A percentile compares a stretch with the other conserved stretches of the same genome.
Conservation (phyloP, 2,797 vertebrate genomes). For the Muraenolepis orangiensis region DNA sequence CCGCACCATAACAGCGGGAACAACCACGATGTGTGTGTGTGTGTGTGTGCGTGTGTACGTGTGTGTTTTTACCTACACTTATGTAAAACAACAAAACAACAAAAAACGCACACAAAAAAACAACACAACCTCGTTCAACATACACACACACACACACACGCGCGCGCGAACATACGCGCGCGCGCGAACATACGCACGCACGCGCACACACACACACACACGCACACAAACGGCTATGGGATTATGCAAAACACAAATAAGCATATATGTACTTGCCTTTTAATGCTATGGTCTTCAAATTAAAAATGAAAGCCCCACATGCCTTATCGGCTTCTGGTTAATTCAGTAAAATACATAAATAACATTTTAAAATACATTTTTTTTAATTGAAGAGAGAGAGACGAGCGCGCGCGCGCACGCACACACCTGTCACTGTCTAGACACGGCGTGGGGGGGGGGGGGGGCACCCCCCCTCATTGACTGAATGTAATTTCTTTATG, state of each 20-base stretch:
- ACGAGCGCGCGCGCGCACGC: conserved; percentile 62
- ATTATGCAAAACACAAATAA: neutral
- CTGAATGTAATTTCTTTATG: conserved; percentile 69
- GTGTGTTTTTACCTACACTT: neutral
- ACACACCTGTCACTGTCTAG: conserved; percentile 85
- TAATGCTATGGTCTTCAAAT: neutral
- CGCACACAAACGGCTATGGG: neutral
- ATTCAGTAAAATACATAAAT: conserved; percentile 2
- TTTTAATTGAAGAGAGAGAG: conserved; percentile 67
- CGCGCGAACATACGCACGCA: neutral
- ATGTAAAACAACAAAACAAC: neutral
- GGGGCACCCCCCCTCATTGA: conserved; percentile 61
- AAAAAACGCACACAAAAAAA: no score
- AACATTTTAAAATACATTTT: conserved; percentile 40
- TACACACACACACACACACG: no score
- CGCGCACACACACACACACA: neutral
- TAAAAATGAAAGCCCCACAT: neutral
- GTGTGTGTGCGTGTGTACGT: no score
- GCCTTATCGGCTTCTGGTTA: neutral
- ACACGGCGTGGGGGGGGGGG: conserved; percentile 67
- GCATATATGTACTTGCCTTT: neutral
- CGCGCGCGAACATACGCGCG: no score
- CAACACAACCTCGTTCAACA: neutral
- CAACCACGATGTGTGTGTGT: no score
- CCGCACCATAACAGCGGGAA: neutral